Evolutionary conservation across 2,888 invertebrate genomes (phyloP).

Genomic region (Ypsolopha sequella): DNA sequence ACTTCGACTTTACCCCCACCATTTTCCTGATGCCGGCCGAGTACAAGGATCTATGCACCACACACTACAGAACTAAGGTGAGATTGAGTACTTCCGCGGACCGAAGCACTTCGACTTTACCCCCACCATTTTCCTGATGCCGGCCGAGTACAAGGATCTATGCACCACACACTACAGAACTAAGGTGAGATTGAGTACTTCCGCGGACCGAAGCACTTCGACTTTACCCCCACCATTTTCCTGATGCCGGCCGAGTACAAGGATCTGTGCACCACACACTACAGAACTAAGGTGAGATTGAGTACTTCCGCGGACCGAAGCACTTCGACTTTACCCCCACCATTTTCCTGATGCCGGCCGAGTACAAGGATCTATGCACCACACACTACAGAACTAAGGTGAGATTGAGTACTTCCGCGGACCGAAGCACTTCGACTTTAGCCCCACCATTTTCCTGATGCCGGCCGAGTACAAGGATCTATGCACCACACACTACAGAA

Average conservation of each 20-base stretch:
- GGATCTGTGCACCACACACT: slow-evolving; percentile 74
- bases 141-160: slow-evolving; percentile 85
- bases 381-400: slow-evolving; percentile 82
- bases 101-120: slow-evolving; percentile 93
- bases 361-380: slow-evolving; percentile 80
- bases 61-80: slow-evolving; percentile 83
- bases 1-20: slow-evolving; percentile 95
- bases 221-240: slow-evolving; percentile 96
- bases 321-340: slow-evolving; percentile 96
- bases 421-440: slow-evolving; percentile 90
- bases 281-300: slow-evolving; percentile 92
- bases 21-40: slow-evolving; percentile 96
- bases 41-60: slow-evolving; percentile 78
- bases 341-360: slow-evolving; percentile 95
- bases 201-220: slow-evolving; percentile 89
- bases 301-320: slow-evolving; percentile 85
- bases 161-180: slow-evolving; percentile 76
- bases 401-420: slow-evolving; percentile 90
- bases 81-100: slow-evolving; percentile 89
- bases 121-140: slow-evolving; percentile 95
- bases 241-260: slow-evolving; percentile 92
- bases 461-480: slow-evolving; percentile 88
- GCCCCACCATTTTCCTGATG: slow-evolving; percentile 95
- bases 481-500: slow-evolving; percentile 76
- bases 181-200: slow-evolving; percentile 90